Conservation (phyloP, 2,888 invertebrate species). For the Sphaerophoria taeniata region DNA sequence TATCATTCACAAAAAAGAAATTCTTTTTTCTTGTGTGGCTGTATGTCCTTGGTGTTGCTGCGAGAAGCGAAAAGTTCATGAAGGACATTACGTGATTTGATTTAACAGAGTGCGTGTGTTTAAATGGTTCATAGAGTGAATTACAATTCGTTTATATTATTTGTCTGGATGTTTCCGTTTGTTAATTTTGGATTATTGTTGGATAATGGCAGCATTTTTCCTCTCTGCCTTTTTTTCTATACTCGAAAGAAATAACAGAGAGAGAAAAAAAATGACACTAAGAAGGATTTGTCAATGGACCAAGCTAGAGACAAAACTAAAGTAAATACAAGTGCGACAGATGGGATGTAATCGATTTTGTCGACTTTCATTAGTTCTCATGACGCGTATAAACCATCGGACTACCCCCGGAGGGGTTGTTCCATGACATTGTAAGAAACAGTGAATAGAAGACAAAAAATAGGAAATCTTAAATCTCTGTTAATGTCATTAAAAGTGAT, state of each 20-base stretch:
- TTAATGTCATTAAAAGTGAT: conserved; percentile 47
- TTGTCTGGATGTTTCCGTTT: conserved; percentile 68
- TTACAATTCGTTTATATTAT: conserved; percentile 60
- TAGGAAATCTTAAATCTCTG: conserved; percentile 42
- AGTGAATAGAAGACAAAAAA: background rate
- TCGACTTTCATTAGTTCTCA: conserved; percentile 66
- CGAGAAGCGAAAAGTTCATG: background rate
- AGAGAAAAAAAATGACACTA: conserved; percentile 10
- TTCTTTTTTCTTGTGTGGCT: background rate
- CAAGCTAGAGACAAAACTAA: conserved; percentile 11
- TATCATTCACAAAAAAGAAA: conserved; percentile 51
- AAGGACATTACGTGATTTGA: conserved; percentile 41
- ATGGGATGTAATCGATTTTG: conserved; percentile 63
- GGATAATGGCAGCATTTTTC: conserved; percentile 60
- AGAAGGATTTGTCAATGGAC: conserved; percentile 1
- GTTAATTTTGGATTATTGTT: conserved; percentile 71
- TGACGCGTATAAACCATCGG: conserved; percentile 42
- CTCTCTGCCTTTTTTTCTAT: conserved; percentile 8
- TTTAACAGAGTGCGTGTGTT: conserved; percentile 10
- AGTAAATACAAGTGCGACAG: conserved; percentile 37
- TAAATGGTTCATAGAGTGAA: conserved; percentile 26
- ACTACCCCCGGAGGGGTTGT: background rate
- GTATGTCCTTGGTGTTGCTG: background rate
- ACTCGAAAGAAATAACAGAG: background rate
- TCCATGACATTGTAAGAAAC: background rate